A percentile compares a stretch with the other conserved stretches of the same genome.
phyloP scores from a whole-genome alignment of 2,113 vertebrate species.

The Hemiscyllium ocellatum region DNA sequence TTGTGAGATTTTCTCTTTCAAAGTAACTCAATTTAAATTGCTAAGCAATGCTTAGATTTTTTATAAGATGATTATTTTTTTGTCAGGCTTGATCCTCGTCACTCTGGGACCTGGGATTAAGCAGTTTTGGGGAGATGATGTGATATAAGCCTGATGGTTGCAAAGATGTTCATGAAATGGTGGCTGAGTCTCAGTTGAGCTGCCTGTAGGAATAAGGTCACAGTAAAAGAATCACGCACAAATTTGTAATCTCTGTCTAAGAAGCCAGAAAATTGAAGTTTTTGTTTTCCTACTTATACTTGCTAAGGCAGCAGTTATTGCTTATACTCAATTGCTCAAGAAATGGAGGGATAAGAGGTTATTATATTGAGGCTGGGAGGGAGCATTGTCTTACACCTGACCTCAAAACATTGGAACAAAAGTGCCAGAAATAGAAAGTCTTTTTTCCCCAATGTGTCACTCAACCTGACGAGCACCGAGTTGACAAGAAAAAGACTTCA shows the following conservation, averaged over 20 bases:
- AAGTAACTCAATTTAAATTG: not conserved
- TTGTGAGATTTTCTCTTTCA: not conserved
- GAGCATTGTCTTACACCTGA: not conserved
- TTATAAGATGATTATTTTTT: not conserved
- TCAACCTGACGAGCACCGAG: not conserved
- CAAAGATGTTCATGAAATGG: not conserved
- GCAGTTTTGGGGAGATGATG: not conserved
- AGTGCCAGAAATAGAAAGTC: not conserved
- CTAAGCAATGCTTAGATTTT: not conserved
- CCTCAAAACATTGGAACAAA: not conserved
- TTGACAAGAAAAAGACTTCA: not conserved
- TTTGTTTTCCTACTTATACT: too few relatives aligned
- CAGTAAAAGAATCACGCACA: not conserved
- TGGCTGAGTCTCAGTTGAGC: not conserved
- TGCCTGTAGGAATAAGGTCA: not conserved
- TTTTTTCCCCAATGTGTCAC: not conserved
- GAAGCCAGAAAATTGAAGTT: not conserved
- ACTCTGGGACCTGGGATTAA: not conserved
- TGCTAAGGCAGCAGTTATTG: too few relatives aligned
- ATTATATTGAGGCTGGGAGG: not conserved
- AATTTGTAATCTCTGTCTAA: not conserved
- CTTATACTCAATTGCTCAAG: too few relatives aligned
- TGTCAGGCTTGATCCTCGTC: not conserved
- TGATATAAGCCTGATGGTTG: not conserved
- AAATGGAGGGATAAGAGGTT: not conserved